A percentile compares a stretch with the other conserved stretches of the same genome.
Evolutionary conservation across 2,113 vertebrate genomes (phyloP).

Genomic region (Psilopogon haemacephalus): DNA sequence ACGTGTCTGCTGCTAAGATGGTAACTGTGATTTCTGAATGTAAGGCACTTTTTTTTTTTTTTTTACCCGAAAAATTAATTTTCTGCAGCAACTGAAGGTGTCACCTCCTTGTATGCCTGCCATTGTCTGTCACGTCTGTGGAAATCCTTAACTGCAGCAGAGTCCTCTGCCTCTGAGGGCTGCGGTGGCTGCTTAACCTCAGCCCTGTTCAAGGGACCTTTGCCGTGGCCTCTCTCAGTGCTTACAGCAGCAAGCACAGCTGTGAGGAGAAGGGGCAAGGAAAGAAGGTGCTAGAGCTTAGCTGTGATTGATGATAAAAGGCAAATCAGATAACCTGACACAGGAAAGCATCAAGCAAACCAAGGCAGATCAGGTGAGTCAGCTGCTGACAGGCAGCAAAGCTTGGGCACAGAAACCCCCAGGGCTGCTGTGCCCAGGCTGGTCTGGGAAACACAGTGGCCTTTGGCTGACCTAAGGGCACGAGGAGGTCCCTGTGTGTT

Average conservation of each 20-base stretch:
- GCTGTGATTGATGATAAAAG: constrained; percentile 44
- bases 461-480: not conserved
- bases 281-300: constrained; percentile 19
- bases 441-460: not conserved
- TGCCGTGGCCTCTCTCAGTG: not conserved
- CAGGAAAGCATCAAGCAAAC: not conserved
- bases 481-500: not conserved
- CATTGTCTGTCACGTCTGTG: not conserved
- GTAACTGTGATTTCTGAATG: not conserved
- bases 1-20: not conserved
- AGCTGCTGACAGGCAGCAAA: not conserved
- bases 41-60: not conserved
- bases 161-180: not conserved
- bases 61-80: too few species aligned
- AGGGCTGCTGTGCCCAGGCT: not conserved
- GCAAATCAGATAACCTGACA: constrained; percentile 29
- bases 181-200: not conserved
- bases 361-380: constrained; percentile 14
- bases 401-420: not conserved
- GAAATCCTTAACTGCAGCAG: constrained; percentile 24
- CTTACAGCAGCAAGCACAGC: constrained; percentile 1
- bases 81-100: not conserved
- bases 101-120: not conserved
- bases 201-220: constrained; percentile 12
- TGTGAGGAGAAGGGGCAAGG: constrained; percentile 29